phyloP scores from a whole-genome alignment of 1,140 invertebrate genomes.

The Monochamus saltuarius region DNA sequence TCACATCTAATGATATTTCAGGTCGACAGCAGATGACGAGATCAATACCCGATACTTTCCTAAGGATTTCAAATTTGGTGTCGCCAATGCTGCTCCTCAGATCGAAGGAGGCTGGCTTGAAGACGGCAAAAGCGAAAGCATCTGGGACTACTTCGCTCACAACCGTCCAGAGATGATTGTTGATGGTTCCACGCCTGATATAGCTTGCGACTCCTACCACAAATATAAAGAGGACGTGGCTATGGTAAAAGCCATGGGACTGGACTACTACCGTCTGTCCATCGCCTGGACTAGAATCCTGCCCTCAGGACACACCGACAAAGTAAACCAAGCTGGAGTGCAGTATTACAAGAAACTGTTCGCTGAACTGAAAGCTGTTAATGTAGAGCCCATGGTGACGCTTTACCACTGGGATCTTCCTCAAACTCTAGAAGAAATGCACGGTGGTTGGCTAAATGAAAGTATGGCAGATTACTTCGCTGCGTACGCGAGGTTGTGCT shows the following conservation, averaged over 20 bases:
- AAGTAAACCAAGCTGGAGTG: slow-evolving; percentile 55
- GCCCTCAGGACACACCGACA: slow-evolving; percentile 55
- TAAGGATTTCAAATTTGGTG: slow-evolving; percentile 1
- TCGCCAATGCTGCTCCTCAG: neutral
- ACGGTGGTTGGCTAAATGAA: slow-evolving; percentile 65
- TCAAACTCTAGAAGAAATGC: slow-evolving; percentile 60
- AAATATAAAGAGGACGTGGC: slow-evolving; percentile 4
- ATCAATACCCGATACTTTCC: neutral
- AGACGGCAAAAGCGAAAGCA: slow-evolving; percentile 44
- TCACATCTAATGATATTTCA: too few relatives aligned
- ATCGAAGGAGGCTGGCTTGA: slow-evolving; percentile 58
- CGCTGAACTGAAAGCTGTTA: neutral
- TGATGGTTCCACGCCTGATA: neutral
- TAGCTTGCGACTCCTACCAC: slow-evolving; percentile 1
- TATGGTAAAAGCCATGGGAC: neutral
- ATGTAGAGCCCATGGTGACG: slow-evolving; percentile 60
- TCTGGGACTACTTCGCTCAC: slow-evolving; percentile 51
- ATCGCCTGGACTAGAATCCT: slow-evolving; percentile 63
- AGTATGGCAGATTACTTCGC: slow-evolving; percentile 59
- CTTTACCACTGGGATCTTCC: slow-evolving; percentile 74
- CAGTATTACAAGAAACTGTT: slow-evolving; percentile 58
- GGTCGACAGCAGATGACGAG: too few relatives aligned
- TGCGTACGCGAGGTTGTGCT: slow-evolving; percentile 61
- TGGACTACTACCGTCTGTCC: slow-evolving; percentile 57
- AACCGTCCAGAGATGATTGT: neutral